A percentile compares a stretch with the other conserved stretches of the same genome.
These are phyloP conservation scores for Cantharis rufa DNA, from an alignment of 2,888 invertebrate genomes.

Conservation along the genomic window DNA sequence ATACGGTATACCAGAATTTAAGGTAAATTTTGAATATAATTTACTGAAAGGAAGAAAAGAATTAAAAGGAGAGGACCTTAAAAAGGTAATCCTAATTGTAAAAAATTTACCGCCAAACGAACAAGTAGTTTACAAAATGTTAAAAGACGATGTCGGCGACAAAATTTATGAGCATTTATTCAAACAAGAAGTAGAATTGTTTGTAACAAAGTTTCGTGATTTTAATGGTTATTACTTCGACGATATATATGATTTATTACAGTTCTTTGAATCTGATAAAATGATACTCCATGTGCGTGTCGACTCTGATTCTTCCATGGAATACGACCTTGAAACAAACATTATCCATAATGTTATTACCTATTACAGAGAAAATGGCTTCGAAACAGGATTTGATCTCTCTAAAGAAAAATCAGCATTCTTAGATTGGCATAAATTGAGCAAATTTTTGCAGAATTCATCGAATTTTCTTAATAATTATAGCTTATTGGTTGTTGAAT, in stretches of 20 bases:
- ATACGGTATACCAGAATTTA: slow-evolving; percentile 1
- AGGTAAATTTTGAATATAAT: slow-evolving; percentile 11
- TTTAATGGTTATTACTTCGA: slow-evolving; percentile 12
- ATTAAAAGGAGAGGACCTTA: not conserved
- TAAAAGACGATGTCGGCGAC: not conserved
- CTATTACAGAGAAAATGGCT: not conserved
- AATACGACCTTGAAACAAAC: slow-evolving; percentile 11
- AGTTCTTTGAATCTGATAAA: not conserved
- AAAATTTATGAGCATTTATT: slow-evolving; percentile 5
- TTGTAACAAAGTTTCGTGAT: not conserved
- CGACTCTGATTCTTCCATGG: not conserved
- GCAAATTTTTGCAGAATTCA: not conserved
- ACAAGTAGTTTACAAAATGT: not conserved
- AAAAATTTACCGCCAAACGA: slow-evolving; percentile 10
- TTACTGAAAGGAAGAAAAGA: not conserved
- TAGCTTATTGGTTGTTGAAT: slow-evolving; percentile 12
- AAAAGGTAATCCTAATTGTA: slow-evolving; percentile 3
- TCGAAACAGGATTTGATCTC: not conserved
- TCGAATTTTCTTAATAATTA: not conserved
- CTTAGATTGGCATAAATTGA: slow-evolving; percentile 2
- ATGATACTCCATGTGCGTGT: slow-evolving; percentile 10
- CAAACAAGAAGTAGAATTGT: slow-evolving; percentile 1
- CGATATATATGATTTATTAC: slow-evolving; percentile 12
- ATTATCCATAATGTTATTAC: slow-evolving; percentile 12
- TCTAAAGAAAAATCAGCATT: not conserved